Percentiles rank a stretch among this genome's conserved stretches.
Evolutionary conservation across 2,797 vertebrate genomes (phyloP).

Genomic region (Enteromius thamalakanensis): DNA sequence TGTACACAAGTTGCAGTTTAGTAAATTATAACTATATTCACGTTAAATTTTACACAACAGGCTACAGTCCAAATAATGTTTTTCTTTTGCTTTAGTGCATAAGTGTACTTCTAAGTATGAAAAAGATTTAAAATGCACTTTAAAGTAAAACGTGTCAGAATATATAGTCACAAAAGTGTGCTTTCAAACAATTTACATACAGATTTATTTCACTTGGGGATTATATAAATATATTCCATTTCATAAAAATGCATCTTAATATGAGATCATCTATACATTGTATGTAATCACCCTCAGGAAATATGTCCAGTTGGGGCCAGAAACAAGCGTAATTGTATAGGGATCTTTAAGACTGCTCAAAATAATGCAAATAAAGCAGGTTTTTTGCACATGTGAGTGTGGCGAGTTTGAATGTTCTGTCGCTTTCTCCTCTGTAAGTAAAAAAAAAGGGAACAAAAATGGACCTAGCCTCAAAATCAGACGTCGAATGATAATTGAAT

Average conservation of each 20-base stretch:
- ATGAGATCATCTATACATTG: not conserved
- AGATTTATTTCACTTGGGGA: not conserved
- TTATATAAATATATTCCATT: not conserved
- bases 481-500: not conserved
- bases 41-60: not conserved
- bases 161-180: not conserved
- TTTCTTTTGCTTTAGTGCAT: not conserved
- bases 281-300: not conserved
- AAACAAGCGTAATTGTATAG: not conserved
- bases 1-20: not conserved
- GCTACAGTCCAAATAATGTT: not conserved
- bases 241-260: not conserved
- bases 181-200: not conserved
- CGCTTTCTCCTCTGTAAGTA: not conserved
- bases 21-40: not conserved
- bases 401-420: not conserved
- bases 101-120: not conserved
- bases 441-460: not conserved
- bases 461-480: not conserved
- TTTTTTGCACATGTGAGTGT: not conserved
- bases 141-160: not conserved
- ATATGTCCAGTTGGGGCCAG: not conserved
- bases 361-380: too few species aligned
- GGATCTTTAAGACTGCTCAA: not conserved
- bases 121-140: not conserved